A percentile compares a stretch with the other conserved stretches of the same genome.
Evolutionary conservation across 1,140 invertebrate species (phyloP).

Genomic region (Stegodyphus dumicola): DNA sequence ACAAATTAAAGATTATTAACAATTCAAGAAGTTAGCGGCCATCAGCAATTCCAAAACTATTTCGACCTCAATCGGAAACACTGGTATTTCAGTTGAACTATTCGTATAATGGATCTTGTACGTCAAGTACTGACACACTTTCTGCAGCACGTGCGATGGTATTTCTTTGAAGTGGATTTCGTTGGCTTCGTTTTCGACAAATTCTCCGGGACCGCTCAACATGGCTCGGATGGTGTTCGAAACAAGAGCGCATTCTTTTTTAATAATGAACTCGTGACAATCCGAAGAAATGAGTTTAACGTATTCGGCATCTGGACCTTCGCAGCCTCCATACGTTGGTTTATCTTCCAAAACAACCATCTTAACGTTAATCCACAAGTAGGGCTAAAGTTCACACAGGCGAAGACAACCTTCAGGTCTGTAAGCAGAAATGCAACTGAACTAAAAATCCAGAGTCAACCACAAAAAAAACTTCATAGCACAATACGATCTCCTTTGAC

Average conservation of each 20-base stretch:
- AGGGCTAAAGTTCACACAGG: too few species aligned
- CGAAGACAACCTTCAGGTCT: too few species aligned
- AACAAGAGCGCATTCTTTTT: constrained; percentile 95
- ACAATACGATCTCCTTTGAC: too few species aligned
- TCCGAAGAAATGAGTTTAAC: constrained; percentile 98
- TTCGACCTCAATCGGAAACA: constrained; percentile 97
- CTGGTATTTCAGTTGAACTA: constrained; percentile 99
- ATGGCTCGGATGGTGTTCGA: constrained; percentile 99
- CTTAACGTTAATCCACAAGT: background rate
- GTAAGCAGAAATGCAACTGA: too few species aligned
- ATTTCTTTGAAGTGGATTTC: constrained; percentile 98
- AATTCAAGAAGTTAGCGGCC: constrained; percentile 99
- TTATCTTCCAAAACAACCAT: background rate
- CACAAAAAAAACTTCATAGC: too few species aligned
- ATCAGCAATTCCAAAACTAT: constrained; percentile 98
- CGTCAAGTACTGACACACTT: constrained; percentile 99
- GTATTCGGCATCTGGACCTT: constrained; percentile 99
- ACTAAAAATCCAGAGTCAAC: too few species aligned
- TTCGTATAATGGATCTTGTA: constrained; percentile 99
- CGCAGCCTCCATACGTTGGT: constrained; percentile 87
- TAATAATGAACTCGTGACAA: constrained; percentile 98
- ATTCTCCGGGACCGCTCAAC: constrained; percentile 87
- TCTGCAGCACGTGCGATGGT: constrained; percentile 98
- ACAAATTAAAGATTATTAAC: constrained; percentile 73
- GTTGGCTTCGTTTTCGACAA: constrained; percentile 98